Base-by-base conservation (phyloP, 2,113 vertebrate species). In the Pelodiscus sinensis region DNA sequence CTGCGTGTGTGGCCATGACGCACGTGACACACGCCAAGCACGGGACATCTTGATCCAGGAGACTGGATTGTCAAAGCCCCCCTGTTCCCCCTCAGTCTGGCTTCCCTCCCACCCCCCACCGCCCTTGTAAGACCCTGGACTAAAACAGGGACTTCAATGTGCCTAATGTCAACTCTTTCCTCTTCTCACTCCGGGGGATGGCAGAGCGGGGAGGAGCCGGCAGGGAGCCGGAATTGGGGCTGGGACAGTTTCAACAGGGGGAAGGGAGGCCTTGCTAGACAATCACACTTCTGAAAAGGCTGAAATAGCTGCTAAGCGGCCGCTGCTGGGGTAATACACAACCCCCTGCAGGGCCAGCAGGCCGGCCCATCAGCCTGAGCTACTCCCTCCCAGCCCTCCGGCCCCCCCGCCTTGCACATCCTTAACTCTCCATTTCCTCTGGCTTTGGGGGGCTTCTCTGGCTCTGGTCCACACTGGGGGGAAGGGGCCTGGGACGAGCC, bases 301-400 rank as follows among this genome's bases (percentile, higher is more conserved):
- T 2, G 14, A 60, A n/a, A 73, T 62, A 88, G 92, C 88, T 27
- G 86, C 91, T 91, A 54, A 93, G 60, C 82, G 90, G 77, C 4
- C 86, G 79, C 94, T 95, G 92, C 82, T 84, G 91, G 84, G 80
- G 85, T 95, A 91, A 95, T 82, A 71, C 94, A 95, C 95, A 93
- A 35, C 56, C 55, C 84, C 58, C 82, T 12, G 60, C 3, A 71
- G 65, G 71, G 84, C 85, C 62, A 52, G 35, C 71, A 68, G 27
- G 88, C 11, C n/a, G 16, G 15, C 16, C 83, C 65, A 25, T 51
- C 52, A 83, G 71, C 81, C 57, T 56, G 84, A 13, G 14, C 62
- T 82, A 38, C 82, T 85, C 79, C 50, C 38, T 0, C 2, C 15
- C 57, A 71, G 38, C 38, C 38, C 38, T 92, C 79, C 65, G 11